These are phyloP conservation scores for Napeogenes inachia DNA, from an alignment of 2,888 invertebrate species.

Conservation along the genomic window DNA sequence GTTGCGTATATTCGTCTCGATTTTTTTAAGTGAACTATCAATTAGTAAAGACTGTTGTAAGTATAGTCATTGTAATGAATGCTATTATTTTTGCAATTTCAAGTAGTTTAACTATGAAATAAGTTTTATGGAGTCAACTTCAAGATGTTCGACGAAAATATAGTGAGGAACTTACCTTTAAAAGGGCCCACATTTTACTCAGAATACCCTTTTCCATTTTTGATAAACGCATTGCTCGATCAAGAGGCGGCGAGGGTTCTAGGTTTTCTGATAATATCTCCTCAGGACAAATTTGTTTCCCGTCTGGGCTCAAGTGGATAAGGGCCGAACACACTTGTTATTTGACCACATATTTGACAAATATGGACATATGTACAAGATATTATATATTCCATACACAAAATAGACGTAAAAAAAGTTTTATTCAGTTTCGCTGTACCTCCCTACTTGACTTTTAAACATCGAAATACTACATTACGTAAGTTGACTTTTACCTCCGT, in stretches of 20 bases:
- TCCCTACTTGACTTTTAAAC: background rate
- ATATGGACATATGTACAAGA: background rate
- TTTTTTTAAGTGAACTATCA: too few species aligned
- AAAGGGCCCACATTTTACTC: slow-evolving; percentile 19
- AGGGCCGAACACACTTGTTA: slow-evolving; percentile 19
- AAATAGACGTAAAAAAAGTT: background rate
- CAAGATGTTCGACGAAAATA: slow-evolving; percentile 3
- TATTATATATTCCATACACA: too few species aligned
- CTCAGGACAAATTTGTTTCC: slow-evolving; percentile 69
- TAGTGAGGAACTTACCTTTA: slow-evolving; percentile 9
- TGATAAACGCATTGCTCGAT: slow-evolving; percentile 66
- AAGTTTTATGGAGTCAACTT: background rate
- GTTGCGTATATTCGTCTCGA: too few species aligned
- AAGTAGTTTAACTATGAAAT: too few species aligned
- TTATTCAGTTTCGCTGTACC: background rate
- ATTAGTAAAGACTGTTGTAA: too few species aligned
- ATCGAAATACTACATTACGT: slow-evolving; percentile 6
- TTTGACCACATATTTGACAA: slow-evolving; percentile 2
- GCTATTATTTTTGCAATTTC: too few species aligned
- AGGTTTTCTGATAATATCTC: slow-evolving; percentile 64
- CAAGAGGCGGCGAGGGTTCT: slow-evolving; percentile 45
- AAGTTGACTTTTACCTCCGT: slow-evolving; percentile 1
- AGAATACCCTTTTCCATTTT: slow-evolving; percentile 50
- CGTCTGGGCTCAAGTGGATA: slow-evolving; percentile 44
- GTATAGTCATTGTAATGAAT: too few species aligned